Conservation (phyloP, 2,113 vertebrate species). For the Pelvicachromis taeniatus region DNA sequence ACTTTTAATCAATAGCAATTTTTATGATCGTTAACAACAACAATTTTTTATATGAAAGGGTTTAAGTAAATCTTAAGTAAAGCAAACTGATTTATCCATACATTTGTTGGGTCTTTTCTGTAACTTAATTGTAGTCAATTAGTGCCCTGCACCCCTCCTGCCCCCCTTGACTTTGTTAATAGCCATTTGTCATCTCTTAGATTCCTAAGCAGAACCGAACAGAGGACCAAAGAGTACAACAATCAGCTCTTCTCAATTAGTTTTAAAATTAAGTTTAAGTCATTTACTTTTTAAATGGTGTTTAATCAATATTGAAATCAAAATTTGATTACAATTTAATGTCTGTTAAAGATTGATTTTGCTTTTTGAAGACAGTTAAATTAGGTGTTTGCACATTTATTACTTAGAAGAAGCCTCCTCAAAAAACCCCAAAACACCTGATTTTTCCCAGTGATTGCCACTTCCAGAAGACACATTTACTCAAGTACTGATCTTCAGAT, state of each 20-base stretch:
- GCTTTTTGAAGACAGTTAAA: background rate
- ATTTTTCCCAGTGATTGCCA: background rate
- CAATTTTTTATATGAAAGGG: background rate
- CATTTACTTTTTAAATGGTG: background rate
- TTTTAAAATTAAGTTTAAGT: background rate
- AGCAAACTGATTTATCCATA: background rate
- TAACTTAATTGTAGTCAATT: background rate
- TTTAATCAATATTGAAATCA: background rate
- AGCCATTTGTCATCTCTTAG: conserved; percentile 5
- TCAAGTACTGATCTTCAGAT: background rate
- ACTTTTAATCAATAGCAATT: background rate
- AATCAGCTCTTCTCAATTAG: background rate
- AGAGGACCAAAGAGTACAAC: background rate
- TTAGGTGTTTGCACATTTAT: background rate
- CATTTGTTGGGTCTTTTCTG: background rate
- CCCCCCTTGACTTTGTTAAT: background rate
- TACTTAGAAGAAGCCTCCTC: background rate
- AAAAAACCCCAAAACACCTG: background rate
- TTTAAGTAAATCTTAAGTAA: background rate
- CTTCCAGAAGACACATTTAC: background rate
- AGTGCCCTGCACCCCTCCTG: background rate
- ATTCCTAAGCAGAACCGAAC: background rate
- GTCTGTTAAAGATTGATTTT: background rate
- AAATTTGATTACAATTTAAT: background rate
- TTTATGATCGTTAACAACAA: background rate